Conservation (phyloP, 2,113 vertebrate species). For the Semicossyphus pulcher region DNA sequence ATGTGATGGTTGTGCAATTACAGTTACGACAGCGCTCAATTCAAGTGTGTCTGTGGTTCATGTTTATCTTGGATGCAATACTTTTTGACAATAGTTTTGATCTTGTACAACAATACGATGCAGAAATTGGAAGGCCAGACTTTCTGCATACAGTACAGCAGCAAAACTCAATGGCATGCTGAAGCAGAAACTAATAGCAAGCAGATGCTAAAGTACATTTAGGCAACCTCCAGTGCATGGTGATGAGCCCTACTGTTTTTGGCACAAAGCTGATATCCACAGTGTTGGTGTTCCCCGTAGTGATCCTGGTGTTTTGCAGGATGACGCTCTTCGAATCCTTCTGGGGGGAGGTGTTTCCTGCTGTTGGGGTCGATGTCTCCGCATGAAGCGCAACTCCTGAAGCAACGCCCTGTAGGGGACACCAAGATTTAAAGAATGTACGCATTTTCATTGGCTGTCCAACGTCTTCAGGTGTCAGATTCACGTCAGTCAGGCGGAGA, state of each 20-base stretch:
- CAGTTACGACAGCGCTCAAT: too few species aligned
- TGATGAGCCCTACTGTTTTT: conserved; percentile 81
- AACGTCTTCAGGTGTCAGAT: too few species aligned
- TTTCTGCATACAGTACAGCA: too few species aligned
- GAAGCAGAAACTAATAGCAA: background rate
- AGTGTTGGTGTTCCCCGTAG: conserved; percentile 80
- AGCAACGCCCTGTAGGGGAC: conserved; percentile 40
- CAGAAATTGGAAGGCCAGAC: too few species aligned
- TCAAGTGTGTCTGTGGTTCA: too few species aligned
- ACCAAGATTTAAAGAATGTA: background rate
- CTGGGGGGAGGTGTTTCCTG: conserved; percentile 49
- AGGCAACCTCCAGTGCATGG: background rate
- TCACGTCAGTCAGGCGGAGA: background rate
- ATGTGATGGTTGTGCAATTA: too few species aligned
- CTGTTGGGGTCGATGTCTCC: conserved; percentile 21
- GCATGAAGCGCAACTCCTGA: background rate
- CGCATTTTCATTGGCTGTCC: background rate
- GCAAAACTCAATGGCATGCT: background rate
- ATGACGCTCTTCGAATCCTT: conserved; percentile 76
- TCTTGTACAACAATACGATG: too few species aligned
- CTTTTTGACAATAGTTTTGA: too few species aligned
- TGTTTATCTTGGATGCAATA: too few species aligned
- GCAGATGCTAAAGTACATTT: background rate
- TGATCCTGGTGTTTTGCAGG: conserved; percentile 83
- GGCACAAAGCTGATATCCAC: conserved; percentile 88